Evolutionary conservation across 2,113 vertebrate genomes (phyloP).

Genomic region (Aix galericulata): DNA sequence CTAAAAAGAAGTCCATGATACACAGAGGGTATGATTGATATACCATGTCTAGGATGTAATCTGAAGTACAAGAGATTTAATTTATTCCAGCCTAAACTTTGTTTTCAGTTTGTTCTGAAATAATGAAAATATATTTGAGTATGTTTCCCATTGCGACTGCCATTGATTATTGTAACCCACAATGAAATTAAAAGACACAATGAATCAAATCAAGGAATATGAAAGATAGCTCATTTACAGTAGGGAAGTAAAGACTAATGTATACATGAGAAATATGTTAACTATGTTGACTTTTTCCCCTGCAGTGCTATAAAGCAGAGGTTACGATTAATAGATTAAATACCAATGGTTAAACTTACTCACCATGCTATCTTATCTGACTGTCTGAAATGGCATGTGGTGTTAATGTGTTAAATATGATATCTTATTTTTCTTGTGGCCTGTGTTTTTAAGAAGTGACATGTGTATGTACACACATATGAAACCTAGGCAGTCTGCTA

Average conservation of each 20-base stretch:
- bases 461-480: not conserved
- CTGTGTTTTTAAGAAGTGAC: constrained; percentile 13
- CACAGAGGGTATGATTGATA: constrained; percentile 15
- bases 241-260: not conserved
- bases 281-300: constrained; percentile 24
- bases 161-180: constrained; percentile 26
- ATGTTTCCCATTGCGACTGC: not conserved
- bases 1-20: constrained; percentile 25
- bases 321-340: constrained; percentile 58
- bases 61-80: constrained; percentile 29
- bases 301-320: constrained; percentile 9
- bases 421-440: constrained; percentile 31
- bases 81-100: constrained; percentile 24
- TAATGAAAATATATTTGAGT: constrained; percentile 24
- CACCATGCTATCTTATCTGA: constrained; percentile 44
- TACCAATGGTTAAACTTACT: constrained; percentile 15
- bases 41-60: not conserved
- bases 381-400: constrained; percentile 44
- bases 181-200: constrained; percentile 32
- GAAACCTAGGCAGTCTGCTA: not conserved
- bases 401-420: constrained; percentile 60
- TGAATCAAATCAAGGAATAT: constrained; percentile 11
- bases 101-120: constrained; percentile 33
- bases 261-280: constrained; percentile 38
- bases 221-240: constrained; percentile 4